These are phyloP conservation scores for Microtus montanus DNA, from an alignment of 2,113 vertebrate genomes.

Conservation along the genomic window DNA sequence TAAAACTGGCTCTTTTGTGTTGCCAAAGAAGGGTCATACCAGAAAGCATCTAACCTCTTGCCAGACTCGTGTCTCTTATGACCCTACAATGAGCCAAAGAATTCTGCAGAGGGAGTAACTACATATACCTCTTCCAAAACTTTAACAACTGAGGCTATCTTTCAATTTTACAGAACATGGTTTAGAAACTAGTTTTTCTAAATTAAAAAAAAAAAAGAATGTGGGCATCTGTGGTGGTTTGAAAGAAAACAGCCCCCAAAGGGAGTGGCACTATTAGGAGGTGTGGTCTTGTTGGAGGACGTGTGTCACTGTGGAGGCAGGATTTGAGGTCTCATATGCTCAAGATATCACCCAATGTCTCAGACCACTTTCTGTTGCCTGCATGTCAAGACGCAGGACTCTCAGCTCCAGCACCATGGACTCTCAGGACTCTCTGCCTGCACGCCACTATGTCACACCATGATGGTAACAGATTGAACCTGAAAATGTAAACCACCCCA, in stretches of 20 bases:
- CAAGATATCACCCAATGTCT: not conserved
- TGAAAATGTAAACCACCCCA: not conserved
- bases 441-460: not conserved
- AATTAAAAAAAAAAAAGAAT: conserved; percentile 2
- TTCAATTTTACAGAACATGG: not conserved
- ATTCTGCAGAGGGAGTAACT: not conserved
- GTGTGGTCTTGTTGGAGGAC: not conserved
- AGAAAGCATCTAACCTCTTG: not conserved
- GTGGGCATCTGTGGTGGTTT: not conserved
- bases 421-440: not conserved
- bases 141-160: conserved; percentile 14
- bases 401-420: not conserved
- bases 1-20: not conserved
- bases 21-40: not conserved
- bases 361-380: not conserved
- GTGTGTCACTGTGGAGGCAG: not conserved
- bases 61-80: not conserved
- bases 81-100: not conserved
- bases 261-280: not conserved
- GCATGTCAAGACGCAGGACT: not conserved
- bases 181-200: conserved; percentile 34
- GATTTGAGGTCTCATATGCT: not conserved
- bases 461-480: not conserved
- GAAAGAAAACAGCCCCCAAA: too few species aligned
- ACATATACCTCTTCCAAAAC: not conserved